phyloP scores from a whole-genome alignment of 2,888 invertebrate species.

The Cosmia trapezina region DNA sequence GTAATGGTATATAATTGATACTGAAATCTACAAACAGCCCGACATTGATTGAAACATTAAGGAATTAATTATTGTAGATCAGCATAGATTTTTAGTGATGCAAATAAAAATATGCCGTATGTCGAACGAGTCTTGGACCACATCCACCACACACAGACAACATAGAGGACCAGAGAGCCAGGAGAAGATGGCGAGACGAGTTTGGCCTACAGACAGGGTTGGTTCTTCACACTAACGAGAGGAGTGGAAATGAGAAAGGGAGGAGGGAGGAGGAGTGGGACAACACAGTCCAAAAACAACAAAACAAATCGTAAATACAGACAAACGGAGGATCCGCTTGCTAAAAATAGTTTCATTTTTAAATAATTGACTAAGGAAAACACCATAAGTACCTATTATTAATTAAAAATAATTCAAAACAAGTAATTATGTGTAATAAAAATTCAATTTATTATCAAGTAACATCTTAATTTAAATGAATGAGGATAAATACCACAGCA shows the following conservation, averaged over 20 bases:
- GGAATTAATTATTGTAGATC: slow-evolving; percentile 7
- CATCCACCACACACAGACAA: no score
- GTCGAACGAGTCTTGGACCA: no score
- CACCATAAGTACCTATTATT: no score
- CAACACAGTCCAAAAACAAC: no score
- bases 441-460: background rate
- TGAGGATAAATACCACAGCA: slow-evolving; percentile 13
- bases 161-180: no score
- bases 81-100: background rate
- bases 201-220: no score
- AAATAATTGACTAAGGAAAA: background rate
- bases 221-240: no score
- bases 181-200: no score
- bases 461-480: slow-evolving; percentile 33
- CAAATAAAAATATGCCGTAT: background rate
- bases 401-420: background rate
- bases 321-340: background rate
- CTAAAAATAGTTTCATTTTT: slow-evolving; percentile 5
- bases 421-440: slow-evolving; percentile 11
- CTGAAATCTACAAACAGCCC: slow-evolving; percentile 13
- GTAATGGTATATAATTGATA: slow-evolving; percentile 47
- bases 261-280: no score
- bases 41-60: slow-evolving; percentile 20
- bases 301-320: background rate
- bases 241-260: no score